Evolutionary conservation across 2,797 vertebrate species (phyloP).

Genomic region (Antrozous pallidus): DNA sequence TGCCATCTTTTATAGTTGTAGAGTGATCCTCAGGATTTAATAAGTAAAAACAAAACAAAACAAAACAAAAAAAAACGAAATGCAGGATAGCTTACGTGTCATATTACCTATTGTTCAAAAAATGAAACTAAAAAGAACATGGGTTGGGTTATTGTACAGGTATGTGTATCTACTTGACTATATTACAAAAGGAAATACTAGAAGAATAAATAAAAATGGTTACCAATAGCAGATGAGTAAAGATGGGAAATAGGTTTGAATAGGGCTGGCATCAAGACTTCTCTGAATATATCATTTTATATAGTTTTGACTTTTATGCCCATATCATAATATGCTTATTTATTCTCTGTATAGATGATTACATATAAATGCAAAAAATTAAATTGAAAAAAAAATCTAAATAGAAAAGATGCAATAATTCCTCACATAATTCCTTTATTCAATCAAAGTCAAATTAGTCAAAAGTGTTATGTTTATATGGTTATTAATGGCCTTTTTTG

Average conservation of each 20-base stretch:
- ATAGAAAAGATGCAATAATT: not conserved
- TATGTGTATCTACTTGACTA: not conserved
- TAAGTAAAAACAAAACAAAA: no score
- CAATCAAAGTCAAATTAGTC: slow-evolving; percentile 20
- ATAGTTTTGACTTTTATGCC: not conserved
- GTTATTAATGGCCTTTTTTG: not conserved
- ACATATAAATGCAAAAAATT: not conserved
- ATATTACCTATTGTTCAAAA: not conserved
- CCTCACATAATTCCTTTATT: not conserved
- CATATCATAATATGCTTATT: no score
- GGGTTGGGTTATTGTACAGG: not conserved
- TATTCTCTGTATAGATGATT: no score
- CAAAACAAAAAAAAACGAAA: not conserved
- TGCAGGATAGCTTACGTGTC: not conserved
- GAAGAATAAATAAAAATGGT: not conserved
- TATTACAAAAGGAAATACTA: not conserved
- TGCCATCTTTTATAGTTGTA: not conserved
- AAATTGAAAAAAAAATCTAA: not conserved
- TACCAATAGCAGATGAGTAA: not conserved
- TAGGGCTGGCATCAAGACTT: not conserved
- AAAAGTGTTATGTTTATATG: not conserved
- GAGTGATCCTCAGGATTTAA: not conserved
- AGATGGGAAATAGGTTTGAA: not conserved
- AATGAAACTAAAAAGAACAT: not conserved
- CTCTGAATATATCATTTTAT: not conserved